phyloP scores from a whole-genome alignment of 2,113 vertebrate species.

The Butastur rufipennis region DNA sequence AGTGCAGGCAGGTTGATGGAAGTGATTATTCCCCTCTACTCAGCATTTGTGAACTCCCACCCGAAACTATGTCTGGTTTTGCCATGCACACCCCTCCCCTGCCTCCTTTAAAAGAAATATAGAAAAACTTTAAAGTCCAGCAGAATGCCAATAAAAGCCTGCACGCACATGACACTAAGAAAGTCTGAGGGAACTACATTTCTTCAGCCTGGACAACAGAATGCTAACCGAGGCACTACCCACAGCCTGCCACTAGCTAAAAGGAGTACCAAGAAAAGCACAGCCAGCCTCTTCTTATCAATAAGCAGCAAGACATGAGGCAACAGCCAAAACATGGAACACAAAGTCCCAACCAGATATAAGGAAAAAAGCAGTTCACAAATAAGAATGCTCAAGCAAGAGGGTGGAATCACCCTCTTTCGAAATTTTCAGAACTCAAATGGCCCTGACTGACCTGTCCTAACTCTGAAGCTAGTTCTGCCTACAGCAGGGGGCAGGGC shows the following conservation, averaged over 20 bases:
- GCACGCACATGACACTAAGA: rapidly evolving
- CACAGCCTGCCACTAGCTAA: neutral
- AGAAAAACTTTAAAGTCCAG: neutral
- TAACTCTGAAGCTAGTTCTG: neutral
- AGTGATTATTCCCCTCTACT: neutral
- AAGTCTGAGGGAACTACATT: neutral
- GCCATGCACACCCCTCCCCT: too few species aligned
- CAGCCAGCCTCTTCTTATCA: neutral
- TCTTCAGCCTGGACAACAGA: neutral
- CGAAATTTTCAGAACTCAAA: neutral
- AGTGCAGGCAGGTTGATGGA: rapidly evolving
- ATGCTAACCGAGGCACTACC: neutral
- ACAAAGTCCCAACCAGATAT: rapidly evolving
- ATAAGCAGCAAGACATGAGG: neutral
- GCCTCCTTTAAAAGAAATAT: neutral
- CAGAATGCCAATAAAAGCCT: neutral
- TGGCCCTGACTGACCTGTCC: neutral
- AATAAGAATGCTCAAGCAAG: neutral
- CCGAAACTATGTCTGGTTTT: neutral
- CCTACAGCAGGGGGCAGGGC: neutral
- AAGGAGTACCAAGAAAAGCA: neutral
- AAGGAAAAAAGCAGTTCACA: neutral
- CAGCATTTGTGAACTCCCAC: neutral
- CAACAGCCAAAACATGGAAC: neutral
- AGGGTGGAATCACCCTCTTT: neutral